Conservation (phyloP, 2,113 vertebrate genomes). For the Circaetus cinerascens region DNA sequence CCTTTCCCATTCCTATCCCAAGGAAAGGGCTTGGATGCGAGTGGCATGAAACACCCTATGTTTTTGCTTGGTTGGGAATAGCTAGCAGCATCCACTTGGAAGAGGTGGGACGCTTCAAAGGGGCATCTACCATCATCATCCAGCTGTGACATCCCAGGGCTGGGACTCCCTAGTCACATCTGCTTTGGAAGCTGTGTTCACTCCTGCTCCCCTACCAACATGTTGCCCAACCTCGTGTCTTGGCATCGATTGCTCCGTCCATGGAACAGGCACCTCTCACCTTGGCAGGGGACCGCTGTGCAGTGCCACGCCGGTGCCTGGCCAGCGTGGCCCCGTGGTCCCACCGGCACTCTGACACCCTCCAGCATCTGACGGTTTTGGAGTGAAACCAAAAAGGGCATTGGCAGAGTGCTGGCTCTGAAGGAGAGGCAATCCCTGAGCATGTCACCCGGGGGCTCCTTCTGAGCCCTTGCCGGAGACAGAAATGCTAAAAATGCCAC, state of each 20-base stretch:
- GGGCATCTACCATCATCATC: fast-evolving
- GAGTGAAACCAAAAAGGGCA: neutral
- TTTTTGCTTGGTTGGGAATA: neutral
- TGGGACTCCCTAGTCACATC: neutral
- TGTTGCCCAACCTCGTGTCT: neutral
- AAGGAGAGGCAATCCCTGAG: neutral
- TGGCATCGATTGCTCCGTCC: neutral
- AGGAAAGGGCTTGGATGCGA: neutral
- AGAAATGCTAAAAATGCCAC: neutral
- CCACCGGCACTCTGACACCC: neutral
- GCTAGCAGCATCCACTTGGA: neutral
- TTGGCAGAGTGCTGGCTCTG: neutral
- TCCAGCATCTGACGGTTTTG: neutral
- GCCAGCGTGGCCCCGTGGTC: fast-evolving
- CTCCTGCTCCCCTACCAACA: neutral
- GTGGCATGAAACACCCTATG: fast-evolving
- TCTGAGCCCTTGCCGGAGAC: neutral
- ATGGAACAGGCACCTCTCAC: neutral
- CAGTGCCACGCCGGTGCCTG: no score
- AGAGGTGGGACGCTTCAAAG: neutral
- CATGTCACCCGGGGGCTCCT: neutral
- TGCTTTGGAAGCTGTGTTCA: neutral
- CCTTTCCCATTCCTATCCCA: neutral
- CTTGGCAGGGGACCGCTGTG: fast-evolving
- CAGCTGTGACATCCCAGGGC: neutral